Base-by-base conservation (phyloP, 2,888 invertebrate genomes). In the Leistus spinibarbis region DNA sequence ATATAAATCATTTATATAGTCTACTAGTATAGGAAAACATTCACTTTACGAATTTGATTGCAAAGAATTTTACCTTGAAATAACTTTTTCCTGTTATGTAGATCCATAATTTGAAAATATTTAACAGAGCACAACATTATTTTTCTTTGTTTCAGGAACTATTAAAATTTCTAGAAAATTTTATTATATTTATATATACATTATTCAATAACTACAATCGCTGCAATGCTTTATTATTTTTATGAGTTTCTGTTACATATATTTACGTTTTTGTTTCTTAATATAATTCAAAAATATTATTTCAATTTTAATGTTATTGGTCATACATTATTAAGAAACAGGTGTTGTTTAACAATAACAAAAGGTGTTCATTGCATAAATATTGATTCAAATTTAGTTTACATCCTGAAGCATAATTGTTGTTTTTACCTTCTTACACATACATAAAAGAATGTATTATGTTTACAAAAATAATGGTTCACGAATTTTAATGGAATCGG, bases 21-120 rank as follows among this genome's bases (percentile, higher is more conserved):
- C 10, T 10, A 2, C 13, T 1, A 40, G 13, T 4, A 4, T 4
- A 13, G 0, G 13, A 53, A 22, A 23, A 16, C 70, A 63, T 70
- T 70, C 70, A 70, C 70, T 70, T 70, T 62, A 22, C 63, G 63
- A 27, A 53, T 63, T 62, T 70, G 13, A 53, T 54, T 53, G 13
- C 5, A 10, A 10, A 54, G 70, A 62, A 70, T 70, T 70, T 70
- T 63, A 27, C 70, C 70, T 70, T 70, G 70, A 63, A 70, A 70
- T 9, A 69, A 63, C 63, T 63, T 53, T 70, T 70, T 70, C 70
- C 70, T 70, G 70, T 62, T 63, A 53, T 19, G 19, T 13, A 40
- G 40, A 40, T 40, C 1, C 40, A 7, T 40, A 40, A 40, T 40
- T 40, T 7, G 40, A 13, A 5, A 10, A 40, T 0, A 40, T 40